A percentile compares a stretch with the other conserved stretches of the same genome.
phyloP scores from a whole-genome alignment of 2,113 vertebrate genomes.

The Psittacus erithacus region DNA sequence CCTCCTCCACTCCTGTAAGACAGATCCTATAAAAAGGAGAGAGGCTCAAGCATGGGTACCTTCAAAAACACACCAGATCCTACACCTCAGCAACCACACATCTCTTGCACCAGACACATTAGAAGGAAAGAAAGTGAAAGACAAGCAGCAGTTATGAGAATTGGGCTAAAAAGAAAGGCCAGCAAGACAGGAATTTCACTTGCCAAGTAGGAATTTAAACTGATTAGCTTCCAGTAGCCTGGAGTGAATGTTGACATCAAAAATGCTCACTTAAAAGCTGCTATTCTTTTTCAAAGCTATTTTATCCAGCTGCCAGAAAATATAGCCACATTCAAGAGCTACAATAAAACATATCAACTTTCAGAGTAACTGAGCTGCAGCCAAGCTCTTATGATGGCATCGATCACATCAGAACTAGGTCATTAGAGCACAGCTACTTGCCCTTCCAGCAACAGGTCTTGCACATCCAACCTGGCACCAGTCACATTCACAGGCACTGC shows the following conservation, averaged over 20 bases:
- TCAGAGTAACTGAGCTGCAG: neutral
- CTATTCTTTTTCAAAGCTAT: constrained; percentile 42
- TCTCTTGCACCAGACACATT: neutral
- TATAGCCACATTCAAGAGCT: neutral
- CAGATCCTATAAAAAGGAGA: neutral
- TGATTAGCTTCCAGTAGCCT: constrained; percentile 21
- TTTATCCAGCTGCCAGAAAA: constrained; percentile 41
- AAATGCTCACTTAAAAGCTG: constrained; percentile 27
- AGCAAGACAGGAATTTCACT: neutral
- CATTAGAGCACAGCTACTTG: neutral
- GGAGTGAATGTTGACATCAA: constrained; percentile 4
- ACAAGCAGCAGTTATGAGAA: neutral
- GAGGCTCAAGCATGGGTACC: neutral
- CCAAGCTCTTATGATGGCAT: neutral
- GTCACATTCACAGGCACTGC: accelerated
- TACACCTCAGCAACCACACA: neutral
- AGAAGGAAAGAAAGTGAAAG: neutral
- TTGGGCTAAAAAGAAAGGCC: neutral
- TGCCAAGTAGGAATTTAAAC: constrained; percentile 28
- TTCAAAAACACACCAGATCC: neutral
- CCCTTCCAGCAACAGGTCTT: neutral
- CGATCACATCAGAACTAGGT: neutral
- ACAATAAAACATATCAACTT: neutral
- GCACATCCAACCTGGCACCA: neutral
- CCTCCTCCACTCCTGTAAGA: neutral